Base-by-base conservation (phyloP, 1,140 invertebrate species). In the Popillia japonica region DNA sequence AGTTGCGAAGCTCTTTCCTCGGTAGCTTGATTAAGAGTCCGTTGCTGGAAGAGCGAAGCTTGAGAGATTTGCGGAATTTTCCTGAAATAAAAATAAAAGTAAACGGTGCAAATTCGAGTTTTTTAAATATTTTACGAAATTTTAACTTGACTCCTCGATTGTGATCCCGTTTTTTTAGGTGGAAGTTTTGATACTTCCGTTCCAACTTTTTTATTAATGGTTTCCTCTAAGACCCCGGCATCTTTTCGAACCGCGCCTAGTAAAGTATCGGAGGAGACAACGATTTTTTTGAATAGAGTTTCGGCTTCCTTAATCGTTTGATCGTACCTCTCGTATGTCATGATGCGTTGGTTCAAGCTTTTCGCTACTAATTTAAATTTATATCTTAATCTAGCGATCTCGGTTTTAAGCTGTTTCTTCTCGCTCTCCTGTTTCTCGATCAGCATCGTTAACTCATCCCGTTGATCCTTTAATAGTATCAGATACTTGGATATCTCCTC, bases 181-280 rank as follows among this genome's bases (percentile, higher is more conserved):
- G 27, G 27, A 34, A 34, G 27, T 0, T 11, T 41, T 8, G 17
- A 22, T 8, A 23, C 8, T 23, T 79, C 79, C 0, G 82, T 85
- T 10, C 82, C 83, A 14, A 79, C 82, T 78, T 82, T 84, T 73
- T 85, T 85, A 73, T 85, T 81, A 44, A 84, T 84, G 9, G 81
- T 80, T 40, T 80, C 79, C 55, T 83, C 80, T 27, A 85, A 75
- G 22, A 80, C 75, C 0, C 77, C 72, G 22, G 78, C 78, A n/a
- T 79, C 79, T 61, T 80, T 80, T 17, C 75, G 44, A 6, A 85
- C 77, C 0, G 68, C 72, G 9, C 72, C 11, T 0, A 80, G 61
- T 9, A 85, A 72, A 14, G 80, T 77, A 11, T 77, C 76, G 2
- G 83, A 84, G 14, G 78, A 78, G 41, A 79, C 79, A 6, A 82